Conservation (phyloP, 2,888 invertebrate genomes). For the Aleiodes testaceus region DNA sequence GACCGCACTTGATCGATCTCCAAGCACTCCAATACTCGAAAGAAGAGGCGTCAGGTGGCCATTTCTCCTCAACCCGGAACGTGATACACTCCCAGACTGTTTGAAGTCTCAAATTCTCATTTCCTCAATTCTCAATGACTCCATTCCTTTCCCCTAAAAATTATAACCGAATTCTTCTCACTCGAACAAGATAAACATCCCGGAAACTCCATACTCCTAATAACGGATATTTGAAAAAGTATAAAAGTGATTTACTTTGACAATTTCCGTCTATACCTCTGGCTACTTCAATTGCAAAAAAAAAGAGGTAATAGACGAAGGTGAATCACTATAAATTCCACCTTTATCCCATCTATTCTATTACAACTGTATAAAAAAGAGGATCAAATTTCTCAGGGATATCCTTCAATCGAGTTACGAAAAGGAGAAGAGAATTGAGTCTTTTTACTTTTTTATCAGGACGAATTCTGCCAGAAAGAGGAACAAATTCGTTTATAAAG, state of each 20-base stretch:
- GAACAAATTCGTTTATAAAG: not conserved
- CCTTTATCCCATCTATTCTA: too few species aligned
- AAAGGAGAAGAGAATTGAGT: not conserved
- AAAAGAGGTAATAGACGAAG: too few species aligned
- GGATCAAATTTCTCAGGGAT: not conserved
- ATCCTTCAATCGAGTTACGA: not conserved
- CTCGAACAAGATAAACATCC: too few species aligned
- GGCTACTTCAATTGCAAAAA: too few species aligned
- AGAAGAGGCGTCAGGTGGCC: constrained; percentile 24
- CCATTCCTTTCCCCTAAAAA: not conserved
- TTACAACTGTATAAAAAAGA: too few species aligned
- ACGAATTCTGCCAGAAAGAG: not conserved
- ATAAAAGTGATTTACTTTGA: too few species aligned
- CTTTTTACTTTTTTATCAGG: not conserved
- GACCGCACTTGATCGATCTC: constrained; percentile 20
- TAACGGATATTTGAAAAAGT: too few species aligned
- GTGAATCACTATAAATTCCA: too few species aligned
- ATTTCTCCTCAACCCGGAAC: constrained; percentile 10
- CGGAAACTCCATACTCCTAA: too few species aligned
- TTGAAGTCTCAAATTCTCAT: constrained; percentile 3
- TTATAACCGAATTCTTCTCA: not conserved
- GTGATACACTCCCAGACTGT: constrained; percentile 19
- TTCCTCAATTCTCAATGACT: not conserved
- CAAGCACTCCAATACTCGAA: constrained; percentile 5
- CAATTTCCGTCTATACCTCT: too few species aligned